A percentile compares a stretch with the other conserved stretches of the same genome.
These are phyloP conservation scores for Rattus rattus DNA, from an alignment of 2,113 vertebrate genomes.

Conservation along the genomic window DNA sequence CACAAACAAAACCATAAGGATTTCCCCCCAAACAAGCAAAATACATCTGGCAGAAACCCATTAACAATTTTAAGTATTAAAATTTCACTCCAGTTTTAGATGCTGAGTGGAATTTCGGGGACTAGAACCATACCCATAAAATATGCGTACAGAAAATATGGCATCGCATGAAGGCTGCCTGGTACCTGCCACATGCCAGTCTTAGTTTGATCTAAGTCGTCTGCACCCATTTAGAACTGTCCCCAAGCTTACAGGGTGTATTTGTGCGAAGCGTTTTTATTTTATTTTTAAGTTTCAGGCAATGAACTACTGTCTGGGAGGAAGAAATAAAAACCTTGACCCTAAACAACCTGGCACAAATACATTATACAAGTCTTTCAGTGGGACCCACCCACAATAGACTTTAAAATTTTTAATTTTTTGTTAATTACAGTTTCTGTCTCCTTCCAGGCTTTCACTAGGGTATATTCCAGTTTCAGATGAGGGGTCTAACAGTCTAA, in stretches of 20 bases:
- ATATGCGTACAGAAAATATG: background rate
- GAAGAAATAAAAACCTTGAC: slow-evolving; percentile 29
- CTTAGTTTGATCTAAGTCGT: slow-evolving; percentile 9
- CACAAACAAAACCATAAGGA: background rate
- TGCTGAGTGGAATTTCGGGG: background rate
- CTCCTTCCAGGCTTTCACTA: slow-evolving; percentile 6
- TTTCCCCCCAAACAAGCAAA: background rate
- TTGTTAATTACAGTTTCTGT: background rate
- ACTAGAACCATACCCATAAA: slow-evolving; percentile 38
- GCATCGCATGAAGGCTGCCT: background rate
- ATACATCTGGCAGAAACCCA: background rate
- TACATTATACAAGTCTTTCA: background rate
- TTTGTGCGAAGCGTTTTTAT: background rate
- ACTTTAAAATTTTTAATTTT: slow-evolving; percentile 46
- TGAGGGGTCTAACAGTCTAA: background rate
- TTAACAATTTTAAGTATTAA: slow-evolving; percentile 48
- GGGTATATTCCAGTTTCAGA: background rate
- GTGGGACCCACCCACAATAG: background rate
- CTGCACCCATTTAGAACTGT: slow-evolving; percentile 43
- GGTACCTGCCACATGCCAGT: background rate
- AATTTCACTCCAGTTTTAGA: slow-evolving; percentile 26
- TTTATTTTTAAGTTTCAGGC: background rate
- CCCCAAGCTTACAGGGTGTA: slow-evolving; percentile 9
- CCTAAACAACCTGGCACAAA: background rate
- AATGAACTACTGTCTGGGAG: background rate